Evolutionary conservation across 2,113 vertebrate species (phyloP).

Genomic region (human): GRCh38 chrY:6731501-6732000

Average conservation of each 20-base stretch:
- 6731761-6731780: neutral
- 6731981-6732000: neutral
- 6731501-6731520: neutral
- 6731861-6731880: neutral
- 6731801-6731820: neutral
- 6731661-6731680: neutral
- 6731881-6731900: neutral
- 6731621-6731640: neutral
- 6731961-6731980: neutral
- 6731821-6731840: neutral
- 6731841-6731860: neutral
- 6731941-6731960: neutral
- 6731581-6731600: neutral
- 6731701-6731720: neutral
- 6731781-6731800: neutral
- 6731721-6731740: neutral
- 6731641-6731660: neutral
- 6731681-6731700: neutral
- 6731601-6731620: neutral
- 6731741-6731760: neutral
- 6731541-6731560: neutral
- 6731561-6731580: neutral
- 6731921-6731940: neutral
- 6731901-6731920: neutral
- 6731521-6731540: neutral